Evolutionary conservation across 2,888 invertebrate species (phyloP).

Genomic region (Drosophila stalkeri): DNA sequence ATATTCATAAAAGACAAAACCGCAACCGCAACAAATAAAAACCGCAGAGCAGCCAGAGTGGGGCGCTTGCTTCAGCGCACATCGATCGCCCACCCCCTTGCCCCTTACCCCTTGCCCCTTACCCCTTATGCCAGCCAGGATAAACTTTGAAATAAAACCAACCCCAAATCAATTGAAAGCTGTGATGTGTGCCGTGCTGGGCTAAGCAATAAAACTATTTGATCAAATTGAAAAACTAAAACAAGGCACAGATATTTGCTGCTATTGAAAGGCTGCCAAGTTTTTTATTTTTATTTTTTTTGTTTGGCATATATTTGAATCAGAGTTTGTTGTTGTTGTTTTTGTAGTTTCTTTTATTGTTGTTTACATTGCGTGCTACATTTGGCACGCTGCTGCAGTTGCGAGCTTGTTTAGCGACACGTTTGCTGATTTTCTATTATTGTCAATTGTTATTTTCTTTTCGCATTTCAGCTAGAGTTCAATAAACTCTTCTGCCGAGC

Average conservation of each 20-base stretch:
- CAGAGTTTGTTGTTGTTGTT: slow-evolving; percentile 11
- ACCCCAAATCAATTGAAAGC: slow-evolving; percentile 52
- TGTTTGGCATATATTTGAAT: slow-evolving; percentile 43
- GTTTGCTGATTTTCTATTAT: slow-evolving; percentile 64
- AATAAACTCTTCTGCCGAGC: slow-evolving; percentile 50
- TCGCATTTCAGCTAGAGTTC: slow-evolving; percentile 50
- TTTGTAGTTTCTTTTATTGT: slow-evolving; percentile 42
- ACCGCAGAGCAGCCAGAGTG: slow-evolving; percentile 55
- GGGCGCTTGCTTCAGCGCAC: slow-evolving; percentile 12
- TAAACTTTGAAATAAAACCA: slow-evolving; percentile 27
- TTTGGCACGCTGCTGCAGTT: slow-evolving; percentile 62
- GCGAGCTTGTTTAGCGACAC: slow-evolving; percentile 65
- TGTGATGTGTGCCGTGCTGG: slow-evolving; percentile 27
- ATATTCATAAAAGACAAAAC: slow-evolving; percentile 42
- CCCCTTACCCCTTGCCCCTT: too few species aligned
- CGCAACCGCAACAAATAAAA: slow-evolving; percentile 66
- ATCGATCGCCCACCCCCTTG: background rate
- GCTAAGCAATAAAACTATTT: slow-evolving; percentile 46
- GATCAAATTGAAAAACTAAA: slow-evolving; percentile 53
- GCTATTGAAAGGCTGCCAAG: slow-evolving; percentile 69
- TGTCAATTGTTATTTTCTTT: slow-evolving; percentile 26
- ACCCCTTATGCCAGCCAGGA: background rate
- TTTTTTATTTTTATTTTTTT: slow-evolving; percentile 10
- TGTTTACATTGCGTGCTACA: slow-evolving; percentile 67
- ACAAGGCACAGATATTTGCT: slow-evolving; percentile 33